Percentiles rank a stretch among this genome's conserved stretches.
Conservation (phyloP, 2,888 invertebrate genomes). For the Poecilus cupreus region DNA sequence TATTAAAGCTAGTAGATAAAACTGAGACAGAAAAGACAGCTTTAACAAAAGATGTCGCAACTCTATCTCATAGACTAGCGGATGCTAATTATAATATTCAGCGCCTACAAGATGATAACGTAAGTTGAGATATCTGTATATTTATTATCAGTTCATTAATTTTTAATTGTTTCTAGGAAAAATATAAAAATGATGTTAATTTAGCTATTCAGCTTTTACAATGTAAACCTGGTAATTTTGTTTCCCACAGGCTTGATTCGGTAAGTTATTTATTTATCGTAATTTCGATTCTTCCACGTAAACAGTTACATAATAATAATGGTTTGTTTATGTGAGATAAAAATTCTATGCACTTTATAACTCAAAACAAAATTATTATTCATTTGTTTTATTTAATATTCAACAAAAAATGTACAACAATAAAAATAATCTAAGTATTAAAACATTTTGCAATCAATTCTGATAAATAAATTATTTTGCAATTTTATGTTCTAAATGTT, state of each 20-base stretch:
- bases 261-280: constrained; percentile 77
- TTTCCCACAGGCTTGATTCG: constrained; percentile 91
- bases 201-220: constrained; percentile 94
- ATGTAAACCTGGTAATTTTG: constrained; percentile 95
- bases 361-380: too few relatives aligned
- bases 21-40: constrained; percentile 92
- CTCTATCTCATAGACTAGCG: constrained; percentile 86
- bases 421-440: too few relatives aligned
- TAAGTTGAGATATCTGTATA: constrained; percentile 71
- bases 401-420: too few relatives aligned
- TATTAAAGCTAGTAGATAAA: constrained; percentile 92
- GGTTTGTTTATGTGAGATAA: too few relatives aligned
- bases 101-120: constrained; percentile 90
- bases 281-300: background rate
- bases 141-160: constrained; percentile 53
- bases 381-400: too few relatives aligned
- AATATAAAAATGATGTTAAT: constrained; percentile 94
- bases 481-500: too few relatives aligned
- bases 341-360: too few relatives aligned
- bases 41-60: constrained; percentile 90
- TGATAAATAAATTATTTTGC: too few relatives aligned
- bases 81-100: constrained; percentile 90
- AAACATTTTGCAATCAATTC: too few relatives aligned
- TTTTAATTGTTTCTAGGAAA: constrained; percentile 80
- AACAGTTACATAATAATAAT: too few relatives aligned